Percentiles rank a stretch among this genome's conserved stretches.
These are phyloP conservation scores for Nasonovia ribisnigri DNA, from an alignment of 2,888 invertebrate genomes.

Conservation along the genomic window DNA sequence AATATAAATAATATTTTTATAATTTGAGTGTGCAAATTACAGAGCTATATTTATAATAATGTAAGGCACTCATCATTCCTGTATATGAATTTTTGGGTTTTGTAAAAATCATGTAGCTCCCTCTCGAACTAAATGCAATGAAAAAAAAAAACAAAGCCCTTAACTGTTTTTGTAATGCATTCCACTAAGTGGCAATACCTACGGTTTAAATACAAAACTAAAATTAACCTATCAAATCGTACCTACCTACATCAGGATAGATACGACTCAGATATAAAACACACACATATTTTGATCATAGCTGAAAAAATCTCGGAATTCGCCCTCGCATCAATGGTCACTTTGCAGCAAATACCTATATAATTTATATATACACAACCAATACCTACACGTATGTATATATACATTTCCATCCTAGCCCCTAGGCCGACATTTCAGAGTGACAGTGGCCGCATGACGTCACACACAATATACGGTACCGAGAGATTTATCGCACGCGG, in stretches of 20 bases:
- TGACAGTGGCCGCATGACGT: conserved; percentile 37
- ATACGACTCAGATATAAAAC: neutral
- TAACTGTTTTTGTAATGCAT: neutral
- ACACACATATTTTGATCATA: neutral
- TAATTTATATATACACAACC: neutral
- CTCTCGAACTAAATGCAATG: neutral
- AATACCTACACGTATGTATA: neutral
- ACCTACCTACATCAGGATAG: too few species aligned
- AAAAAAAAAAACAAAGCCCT: too few species aligned
- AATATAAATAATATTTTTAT: neutral
- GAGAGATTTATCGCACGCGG: conserved; percentile 37
- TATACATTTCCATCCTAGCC: neutral
- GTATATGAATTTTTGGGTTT: neutral
- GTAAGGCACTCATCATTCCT: neutral
- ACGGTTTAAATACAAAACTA: neutral
- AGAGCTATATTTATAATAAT: neutral
- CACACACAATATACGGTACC: conserved; percentile 23
- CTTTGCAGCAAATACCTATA: neutral
- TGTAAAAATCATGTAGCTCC: neutral
- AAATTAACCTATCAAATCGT: neutral
- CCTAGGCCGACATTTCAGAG: neutral
- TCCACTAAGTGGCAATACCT: neutral
- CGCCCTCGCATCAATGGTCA: neutral
- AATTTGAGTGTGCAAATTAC: neutral
- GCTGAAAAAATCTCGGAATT: neutral